These are phyloP conservation scores for Scolopax mira DNA, from an alignment of 2,113 vertebrate species.

Conservation along the genomic window DNA sequence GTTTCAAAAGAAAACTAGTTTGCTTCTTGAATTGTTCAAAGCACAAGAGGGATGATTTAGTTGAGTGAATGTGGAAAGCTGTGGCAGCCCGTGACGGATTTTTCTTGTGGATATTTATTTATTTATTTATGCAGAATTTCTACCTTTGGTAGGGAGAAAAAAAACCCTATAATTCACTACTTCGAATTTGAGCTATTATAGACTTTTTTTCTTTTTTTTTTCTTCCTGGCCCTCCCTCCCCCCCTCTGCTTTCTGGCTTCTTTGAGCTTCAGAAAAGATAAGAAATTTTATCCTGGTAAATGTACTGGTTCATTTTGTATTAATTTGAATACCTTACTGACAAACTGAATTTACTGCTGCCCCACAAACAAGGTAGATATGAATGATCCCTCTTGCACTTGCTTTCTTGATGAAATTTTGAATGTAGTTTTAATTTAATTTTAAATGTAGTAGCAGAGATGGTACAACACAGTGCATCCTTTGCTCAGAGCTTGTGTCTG, in stretches of 20 bases:
- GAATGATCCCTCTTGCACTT: background rate
- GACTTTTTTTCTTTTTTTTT: background rate
- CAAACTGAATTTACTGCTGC: background rate
- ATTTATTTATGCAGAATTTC: background rate
- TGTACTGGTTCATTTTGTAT: background rate
- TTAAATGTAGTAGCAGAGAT: background rate
- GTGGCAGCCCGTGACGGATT: background rate
- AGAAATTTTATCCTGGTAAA: background rate
- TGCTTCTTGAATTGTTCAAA: background rate
- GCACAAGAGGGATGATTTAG: background rate
- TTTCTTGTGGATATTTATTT: background rate
- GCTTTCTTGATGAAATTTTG: background rate
- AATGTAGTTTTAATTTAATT: background rate
- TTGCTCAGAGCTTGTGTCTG: background rate
- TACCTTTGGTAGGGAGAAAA: background rate
- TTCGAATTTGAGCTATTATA: background rate
- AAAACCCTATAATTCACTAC: background rate
- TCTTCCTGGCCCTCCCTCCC: too few species aligned
- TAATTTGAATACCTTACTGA: conserved; percentile 1
- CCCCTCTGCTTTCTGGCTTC: background rate
- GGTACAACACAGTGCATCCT: background rate
- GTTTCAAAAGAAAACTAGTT: background rate
- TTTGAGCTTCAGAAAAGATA: background rate
- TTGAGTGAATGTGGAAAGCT: background rate
- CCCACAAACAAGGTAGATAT: background rate